Evolutionary conservation across 1,140 invertebrate species (phyloP), one percentile per base, ranked within the genome.

Genomic region (Pseudomyrmex cubaensis): DNA sequence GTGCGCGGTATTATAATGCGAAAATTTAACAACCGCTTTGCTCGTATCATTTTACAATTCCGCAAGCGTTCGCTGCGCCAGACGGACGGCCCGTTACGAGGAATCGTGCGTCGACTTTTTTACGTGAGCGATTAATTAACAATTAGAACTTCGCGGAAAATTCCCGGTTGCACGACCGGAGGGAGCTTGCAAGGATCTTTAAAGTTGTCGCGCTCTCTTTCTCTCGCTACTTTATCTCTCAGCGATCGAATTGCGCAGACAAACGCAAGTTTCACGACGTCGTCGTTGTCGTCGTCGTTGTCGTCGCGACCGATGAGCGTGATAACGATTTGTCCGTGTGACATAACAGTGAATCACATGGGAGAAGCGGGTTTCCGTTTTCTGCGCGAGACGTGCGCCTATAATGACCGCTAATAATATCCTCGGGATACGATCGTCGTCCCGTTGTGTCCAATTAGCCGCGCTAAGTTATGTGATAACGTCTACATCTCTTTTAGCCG

Each of bases 391-490:
- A 52, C 35, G 35, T 62, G 20, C 4, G 22, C 35, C 20, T 54
- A 66, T 20, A 66, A 74, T 67, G 20, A 67, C n/a, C 48, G 74
- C 52, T 82, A 72, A 84, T 72, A 54, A 70, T 17, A 44, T 70
- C 20, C 7, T 17, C 66, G 35, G 17, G 76, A 20, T 35, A 10
- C 59, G 35, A 77, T 44, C 82, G 57, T 17, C 66, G 17, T 59
- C 54, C 59, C 17, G 75, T 63, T 67, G 52, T 17, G 44, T 64
- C 73, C 73, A 80, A 87, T 87, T 86, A 84, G 13, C 7, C 50
- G 74, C 44, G 52, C 74, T 64, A 46, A 75, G 66, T 84, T 84
- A 80, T 56, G 35, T 35, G 85, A 84, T 80, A 78, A 69, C 7
- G 52, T 57, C 22, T 52, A 22, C 48, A 57, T 74, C 35, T 84